Evolutionary conservation across 35 echinoderm and acorn worm genomes (phyloP).

Genomic region (Amphiura filiformis): DNA sequence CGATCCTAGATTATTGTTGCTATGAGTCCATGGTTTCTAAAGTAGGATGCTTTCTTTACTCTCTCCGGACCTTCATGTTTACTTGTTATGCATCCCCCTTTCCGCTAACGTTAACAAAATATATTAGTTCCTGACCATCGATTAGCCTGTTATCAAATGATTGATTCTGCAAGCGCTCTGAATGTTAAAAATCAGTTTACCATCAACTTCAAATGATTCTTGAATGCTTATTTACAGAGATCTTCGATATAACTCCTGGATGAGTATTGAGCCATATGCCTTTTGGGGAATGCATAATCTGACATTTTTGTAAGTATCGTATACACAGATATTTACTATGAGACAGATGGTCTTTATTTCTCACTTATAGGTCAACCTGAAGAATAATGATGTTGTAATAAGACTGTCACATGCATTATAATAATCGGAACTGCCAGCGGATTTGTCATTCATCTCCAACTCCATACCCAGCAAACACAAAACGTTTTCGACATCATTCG

Average conservation of each 20-base stretch:
- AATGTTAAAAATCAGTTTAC: neutral
- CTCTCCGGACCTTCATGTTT: too few species aligned
- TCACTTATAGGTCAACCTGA: neutral
- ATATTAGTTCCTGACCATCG: neutral
- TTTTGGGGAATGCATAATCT: neutral
- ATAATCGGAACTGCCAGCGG: neutral
- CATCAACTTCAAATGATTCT: neutral
- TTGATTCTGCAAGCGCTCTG: neutral
- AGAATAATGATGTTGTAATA: neutral
- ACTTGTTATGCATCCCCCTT: too few species aligned
- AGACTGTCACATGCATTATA: neutral
- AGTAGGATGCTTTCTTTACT: too few species aligned
- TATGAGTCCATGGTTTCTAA: too few species aligned
- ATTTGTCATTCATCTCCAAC: neutral
- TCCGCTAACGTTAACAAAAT: neutral
- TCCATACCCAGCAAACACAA: too few species aligned
- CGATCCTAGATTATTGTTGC: too few species aligned
- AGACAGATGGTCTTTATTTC: neutral
- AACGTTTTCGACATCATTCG: too few species aligned
- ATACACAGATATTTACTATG: neutral
- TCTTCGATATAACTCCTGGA: neutral
- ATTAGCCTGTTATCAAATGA: neutral
- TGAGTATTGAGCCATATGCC: neutral
- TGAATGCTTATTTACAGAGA: neutral
- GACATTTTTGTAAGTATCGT: neutral